Base-by-base conservation (phyloP, 1,140 invertebrate species). In the Penaeus japonicus region DNA sequence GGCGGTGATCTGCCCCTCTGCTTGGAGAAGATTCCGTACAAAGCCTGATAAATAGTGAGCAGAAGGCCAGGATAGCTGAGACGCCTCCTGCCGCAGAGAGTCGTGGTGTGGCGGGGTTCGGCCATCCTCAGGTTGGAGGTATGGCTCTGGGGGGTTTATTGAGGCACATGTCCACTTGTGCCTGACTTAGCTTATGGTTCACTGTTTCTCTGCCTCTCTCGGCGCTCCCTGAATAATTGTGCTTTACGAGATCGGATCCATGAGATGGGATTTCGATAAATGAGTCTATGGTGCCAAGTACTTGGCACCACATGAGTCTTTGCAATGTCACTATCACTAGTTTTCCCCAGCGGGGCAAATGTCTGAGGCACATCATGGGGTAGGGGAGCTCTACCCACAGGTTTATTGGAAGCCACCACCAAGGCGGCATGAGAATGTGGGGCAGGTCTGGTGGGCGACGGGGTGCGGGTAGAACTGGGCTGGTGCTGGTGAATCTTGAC, bases 261-360 rank as follows among this genome's bases (percentile, higher is more conserved):
- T 73, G 73, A 84, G 82, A 80, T 84, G 59, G 87, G 82, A 85
- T 84, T 84, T 89, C 78, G 82, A 81, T 84, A 85, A 30, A 80
- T 20, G 39, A 24, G 87, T 73, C 59, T 84, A 32, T 80, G 77
- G 55, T 80, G 82, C 87, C 87, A 62, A 54, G 57, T 59, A 59
- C 27, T 55, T 57, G 87, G 80, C 87, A 78, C 22, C 65, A 47
- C 65, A 84, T 32, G 54, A 88, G 87, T 88, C 87, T 88, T 88
- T 88, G 87, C 80, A 88, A 84, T 87, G 79, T 87, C 80, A 88
- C 87, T 88, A 88, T 88, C 87, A 88, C 87, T 88, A 88, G 73
- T 83, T 84, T 80, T 83, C 80, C 87, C 87, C 87, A 84, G 70
- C 27, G 70, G 87, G 87, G 87, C 65, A 88, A 88, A 88, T 84